Base-by-base conservation (phyloP, 1,140 invertebrate genomes). In the Procambarus clarkii region DNA sequence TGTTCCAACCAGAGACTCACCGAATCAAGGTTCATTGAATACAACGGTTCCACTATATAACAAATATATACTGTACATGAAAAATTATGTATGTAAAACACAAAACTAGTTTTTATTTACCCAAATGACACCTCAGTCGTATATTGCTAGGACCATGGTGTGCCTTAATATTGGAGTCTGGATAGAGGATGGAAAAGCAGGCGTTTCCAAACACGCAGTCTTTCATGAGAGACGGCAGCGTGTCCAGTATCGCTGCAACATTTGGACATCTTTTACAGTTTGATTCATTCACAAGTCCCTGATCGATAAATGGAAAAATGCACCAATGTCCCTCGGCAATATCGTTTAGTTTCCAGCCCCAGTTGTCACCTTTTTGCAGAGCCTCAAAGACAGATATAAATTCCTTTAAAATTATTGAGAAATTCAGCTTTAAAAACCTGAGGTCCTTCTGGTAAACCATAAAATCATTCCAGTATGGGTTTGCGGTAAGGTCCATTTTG, bases 191-290 rank as follows among this genome's bases (percentile, higher is more conserved):
- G 45, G 85, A 88, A 34, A 92, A 92, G 58, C 64, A 83, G 4
- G 86, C 80, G 69, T 92, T 92, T 54, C 91, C 86, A 85, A 92
- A 92, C 44, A 92, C 91, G 71, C 91, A 88, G 24, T 88, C 82
- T n/a, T 83, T 85, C 86, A 88, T 92, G n/a, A 88, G 48, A 8
- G 86, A 82, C 11, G 91, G 91, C 34, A 92, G 69, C 13, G 78
- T 69, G 0, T 69, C 85, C 11, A 92, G 79, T 15, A 83, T 46
- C 3, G 48, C 81, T 44, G 85, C 69, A 15, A 82, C 83, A 50
- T 87, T 82, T 44, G 91, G 91, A 54, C 91, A 92, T 44, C 76
- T 79, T 7, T 44, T 50, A 50, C 86, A 88, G 18, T 92, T 92
- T 13, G 69, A 45, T n/a, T 88, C 50, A 24, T 50, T 48, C 7